Percentiles rank a stretch among this genome's conserved stretches.
Conservation (phyloP, 2,888 invertebrate species). For the Subacronicta megacephala region DNA sequence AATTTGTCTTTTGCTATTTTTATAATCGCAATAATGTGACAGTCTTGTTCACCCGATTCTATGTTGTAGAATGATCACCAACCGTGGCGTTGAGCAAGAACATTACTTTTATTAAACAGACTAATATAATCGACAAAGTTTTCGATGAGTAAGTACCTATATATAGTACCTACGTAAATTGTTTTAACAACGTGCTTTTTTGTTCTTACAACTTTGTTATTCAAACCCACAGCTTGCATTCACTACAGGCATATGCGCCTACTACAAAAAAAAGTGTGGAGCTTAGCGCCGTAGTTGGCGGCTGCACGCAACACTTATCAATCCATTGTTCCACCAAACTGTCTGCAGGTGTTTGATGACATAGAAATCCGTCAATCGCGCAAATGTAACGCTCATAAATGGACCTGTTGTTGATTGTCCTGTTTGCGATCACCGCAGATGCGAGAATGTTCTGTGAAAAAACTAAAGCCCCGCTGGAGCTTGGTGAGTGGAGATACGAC, state of each 20-base stretch:
- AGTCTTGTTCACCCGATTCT: too few species aligned
- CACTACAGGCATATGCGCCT: not conserved
- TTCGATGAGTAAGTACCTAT: too few species aligned
- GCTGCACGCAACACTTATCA: constrained; percentile 40
- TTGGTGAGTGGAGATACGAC: constrained; percentile 72
- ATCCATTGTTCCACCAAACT: constrained; percentile 41
- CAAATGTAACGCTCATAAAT: constrained; percentile 51
- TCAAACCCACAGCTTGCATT: not conserved
- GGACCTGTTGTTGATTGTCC: constrained; percentile 54
- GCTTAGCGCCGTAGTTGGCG: not conserved
- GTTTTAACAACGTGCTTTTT: not conserved
- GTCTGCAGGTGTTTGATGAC: constrained; percentile 24
- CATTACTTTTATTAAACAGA: not conserved
- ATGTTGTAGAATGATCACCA: too few species aligned
- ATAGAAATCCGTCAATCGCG: constrained; percentile 27
- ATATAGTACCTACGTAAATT: too few species aligned
- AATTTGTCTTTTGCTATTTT: too few species aligned
- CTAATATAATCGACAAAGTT: not conserved
- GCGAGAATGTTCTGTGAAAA: constrained; percentile 70
- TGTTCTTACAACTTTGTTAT: not conserved
- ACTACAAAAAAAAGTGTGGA: constrained; percentile 28
- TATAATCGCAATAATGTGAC: too few species aligned
- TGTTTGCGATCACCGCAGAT: constrained; percentile 43
- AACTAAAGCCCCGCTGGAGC: constrained; percentile 72
- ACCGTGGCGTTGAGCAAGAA: too few species aligned